Evolutionary conservation across 30 jellyfish, hydroid and myxozoan species (phyloP), one percentile per base, ranked within the genome.

Genomic region (Cassiopea andromeda): DNA sequence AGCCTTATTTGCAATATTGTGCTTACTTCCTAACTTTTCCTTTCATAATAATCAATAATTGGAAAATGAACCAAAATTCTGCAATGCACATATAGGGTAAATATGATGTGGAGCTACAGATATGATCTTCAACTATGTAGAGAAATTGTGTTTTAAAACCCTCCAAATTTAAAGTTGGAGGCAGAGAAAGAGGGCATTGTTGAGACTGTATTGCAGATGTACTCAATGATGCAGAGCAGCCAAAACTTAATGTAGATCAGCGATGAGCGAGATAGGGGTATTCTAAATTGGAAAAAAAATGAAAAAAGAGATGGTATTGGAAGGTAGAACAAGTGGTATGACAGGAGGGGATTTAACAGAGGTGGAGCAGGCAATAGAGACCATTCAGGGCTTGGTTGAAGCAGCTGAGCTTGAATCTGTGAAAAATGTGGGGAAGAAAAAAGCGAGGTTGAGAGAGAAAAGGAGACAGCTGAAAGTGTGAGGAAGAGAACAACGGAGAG

Each of bases 161-260:
- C 89, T 0, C n/a, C 14, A 80, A 48, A 15, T 80, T 27, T 58
- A 80, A 80, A 54, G 43, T 18, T 80, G 89, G 89, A 15, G 9
- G 54, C 27, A 44, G 60, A 45, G 78, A 80, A 60, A 44, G 89
- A n/a, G 80, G 81, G 46, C 46, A 80, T 16, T 46, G 57, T 44
- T 80, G 89, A 80, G 78, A 80, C 27, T 17, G 27, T 18, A 60
- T 80, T 19, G 78, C 89, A 80, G 78, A 60, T 43, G 10, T 80
- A 7, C 54, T 80, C 8, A 80, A 80, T 64, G 60, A 16, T 5
- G 78, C 46, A 18, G 57, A 80, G 27, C 48, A 80, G 60, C 89
- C 75, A 49, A 49, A 45, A 54, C 57, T 80, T 80, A 17, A 38
- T 49, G 89, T 80, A 49, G 60, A 44, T 43, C 89, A 80, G 60